Evolutionary conservation across 2,797 vertebrate genomes (phyloP).

Genomic region (Eospalax fontanierii): DNA sequence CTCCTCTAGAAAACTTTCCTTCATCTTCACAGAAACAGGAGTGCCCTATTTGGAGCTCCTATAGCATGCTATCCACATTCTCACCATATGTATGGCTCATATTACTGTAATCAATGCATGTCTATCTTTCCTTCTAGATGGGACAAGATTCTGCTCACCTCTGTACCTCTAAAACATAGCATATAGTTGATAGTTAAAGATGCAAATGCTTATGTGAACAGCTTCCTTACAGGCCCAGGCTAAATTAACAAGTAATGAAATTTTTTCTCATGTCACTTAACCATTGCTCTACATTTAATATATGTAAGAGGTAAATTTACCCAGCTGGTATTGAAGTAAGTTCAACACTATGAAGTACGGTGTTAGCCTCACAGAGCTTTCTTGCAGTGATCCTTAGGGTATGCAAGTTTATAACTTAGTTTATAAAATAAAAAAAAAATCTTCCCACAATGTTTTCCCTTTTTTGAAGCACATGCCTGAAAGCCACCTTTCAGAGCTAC

Average conservation of each 20-base stretch:
- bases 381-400: not conserved
- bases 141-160: not conserved
- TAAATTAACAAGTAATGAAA: not conserved
- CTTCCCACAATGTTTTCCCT: not conserved
- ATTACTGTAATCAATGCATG: not conserved
- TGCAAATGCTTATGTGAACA: not conserved
- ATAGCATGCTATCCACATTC: not conserved
- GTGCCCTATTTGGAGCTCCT: not conserved
- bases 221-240: not conserved
- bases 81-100: not conserved
- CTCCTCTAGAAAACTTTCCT: conserved; percentile 15
- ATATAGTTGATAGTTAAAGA: conserved; percentile 5
- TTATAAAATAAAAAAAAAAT: not conserved
- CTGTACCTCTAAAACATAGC: not conserved
- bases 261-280: not conserved
- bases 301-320: conserved; percentile 1
- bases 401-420: conserved; percentile 29
- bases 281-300: conserved; percentile 17
- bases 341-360: conserved; percentile 23
- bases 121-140: conserved; percentile 19
- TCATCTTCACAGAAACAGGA: not conserved
- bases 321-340: not conserved
- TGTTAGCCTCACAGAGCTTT: not conserved
- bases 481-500: conserved; percentile 59
- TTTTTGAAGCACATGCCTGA: conserved; percentile 32